Percentiles rank a stretch among this genome's conserved stretches.
Conservation (phyloP, 1,140 invertebrate species). For the Cydia pomonella region DNA sequence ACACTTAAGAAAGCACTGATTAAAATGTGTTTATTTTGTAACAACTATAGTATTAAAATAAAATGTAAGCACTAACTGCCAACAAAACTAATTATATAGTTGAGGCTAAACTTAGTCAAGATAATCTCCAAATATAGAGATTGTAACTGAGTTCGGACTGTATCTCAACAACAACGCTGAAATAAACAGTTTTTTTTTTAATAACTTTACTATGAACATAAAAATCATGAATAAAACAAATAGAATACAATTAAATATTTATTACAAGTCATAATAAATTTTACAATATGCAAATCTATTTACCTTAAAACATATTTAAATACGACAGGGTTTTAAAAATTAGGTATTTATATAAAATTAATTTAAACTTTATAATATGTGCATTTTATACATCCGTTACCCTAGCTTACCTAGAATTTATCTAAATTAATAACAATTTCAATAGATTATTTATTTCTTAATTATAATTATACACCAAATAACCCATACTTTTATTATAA, state of each 20-base stretch:
- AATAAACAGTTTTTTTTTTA: no score
- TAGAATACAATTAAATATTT: constrained; percentile 44
- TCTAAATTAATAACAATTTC: constrained; percentile 19
- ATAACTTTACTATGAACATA: background rate
- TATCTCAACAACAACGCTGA: no score
- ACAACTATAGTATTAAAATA: no score
- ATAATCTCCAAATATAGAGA: no score
- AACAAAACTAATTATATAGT: no score
- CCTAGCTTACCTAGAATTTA: constrained; percentile 24
- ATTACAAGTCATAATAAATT: constrained; percentile 54
- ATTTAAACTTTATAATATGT: constrained; percentile 40
- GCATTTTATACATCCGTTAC: constrained; percentile 40
- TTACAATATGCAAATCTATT: constrained; percentile 48
- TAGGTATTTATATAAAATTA: constrained; percentile 35
- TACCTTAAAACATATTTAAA: constrained; percentile 39
- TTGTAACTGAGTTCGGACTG: no score
- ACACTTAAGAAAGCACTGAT: no score
- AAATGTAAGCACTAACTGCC: no score
- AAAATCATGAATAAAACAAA: constrained; percentile 2
- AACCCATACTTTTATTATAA: constrained; percentile 19
- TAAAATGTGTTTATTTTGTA: no score
- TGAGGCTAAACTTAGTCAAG: no score
- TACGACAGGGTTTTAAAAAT: constrained; percentile 36
- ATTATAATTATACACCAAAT: constrained; percentile 23
- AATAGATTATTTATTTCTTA: constrained; percentile 15